phyloP scores from a whole-genome alignment of 2,888 invertebrate species.

The Notodonta ziczac region DNA sequence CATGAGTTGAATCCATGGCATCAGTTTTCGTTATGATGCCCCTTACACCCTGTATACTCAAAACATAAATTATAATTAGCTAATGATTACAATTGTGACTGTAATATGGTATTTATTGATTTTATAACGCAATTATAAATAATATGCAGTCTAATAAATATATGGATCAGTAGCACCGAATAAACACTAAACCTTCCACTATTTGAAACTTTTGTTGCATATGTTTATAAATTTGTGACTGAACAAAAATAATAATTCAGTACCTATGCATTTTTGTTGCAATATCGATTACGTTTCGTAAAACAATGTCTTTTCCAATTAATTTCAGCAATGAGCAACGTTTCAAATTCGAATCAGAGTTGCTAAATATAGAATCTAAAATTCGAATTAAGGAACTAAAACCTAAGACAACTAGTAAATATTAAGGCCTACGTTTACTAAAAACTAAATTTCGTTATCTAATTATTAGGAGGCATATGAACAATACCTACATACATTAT shows the following conservation, averaged over 20 bases:
- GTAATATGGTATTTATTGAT: no score
- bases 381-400: conserved; percentile 28
- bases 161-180: not conserved
- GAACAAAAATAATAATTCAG: no score
- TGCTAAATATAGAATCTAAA: conserved; percentile 22
- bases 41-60: no score
- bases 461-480: conserved; percentile 26
- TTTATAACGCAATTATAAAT: no score
- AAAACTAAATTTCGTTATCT: conserved; percentile 27
- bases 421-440: conserved; percentile 40
- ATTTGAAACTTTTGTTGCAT: not conserved
- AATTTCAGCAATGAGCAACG: conserved; percentile 24
- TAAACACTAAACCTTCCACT: not conserved
- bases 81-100: no score
- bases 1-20: no score
- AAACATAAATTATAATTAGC: no score
- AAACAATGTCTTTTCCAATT: conserved; percentile 38
- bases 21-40: no score
- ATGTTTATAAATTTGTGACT: no score
- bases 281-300: not conserved
- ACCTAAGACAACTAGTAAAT: conserved; percentile 32
- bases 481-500: conserved; percentile 25
- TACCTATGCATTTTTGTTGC: no score
- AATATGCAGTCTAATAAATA: no score
- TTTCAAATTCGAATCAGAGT: conserved; percentile 11